Conservation (phyloP, 2,797 vertebrate genomes). For the Nyctibius grandis region DNA sequence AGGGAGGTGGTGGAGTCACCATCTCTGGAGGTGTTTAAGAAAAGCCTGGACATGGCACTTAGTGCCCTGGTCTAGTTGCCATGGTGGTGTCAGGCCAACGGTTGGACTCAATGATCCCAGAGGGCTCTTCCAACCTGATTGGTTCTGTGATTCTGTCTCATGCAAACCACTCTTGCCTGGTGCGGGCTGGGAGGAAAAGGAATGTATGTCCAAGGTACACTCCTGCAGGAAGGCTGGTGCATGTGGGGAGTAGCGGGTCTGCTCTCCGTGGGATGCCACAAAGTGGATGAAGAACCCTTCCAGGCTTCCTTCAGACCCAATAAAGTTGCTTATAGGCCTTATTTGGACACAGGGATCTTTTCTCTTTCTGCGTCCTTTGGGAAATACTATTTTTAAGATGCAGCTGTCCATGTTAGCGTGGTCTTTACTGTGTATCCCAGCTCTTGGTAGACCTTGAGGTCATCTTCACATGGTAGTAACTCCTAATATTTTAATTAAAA, state of each 20-base stretch:
- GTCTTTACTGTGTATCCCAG: not conserved
- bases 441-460: not conserved
- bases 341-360: not conserved
- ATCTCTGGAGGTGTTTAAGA: too few relatives aligned
- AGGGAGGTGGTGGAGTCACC: too few relatives aligned
- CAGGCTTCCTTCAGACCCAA: not conserved
- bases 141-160: too few relatives aligned
- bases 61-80: too few relatives aligned
- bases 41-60: too few relatives aligned
- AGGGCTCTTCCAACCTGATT: too few relatives aligned
- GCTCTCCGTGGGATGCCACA: not conserved
- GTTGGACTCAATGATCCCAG: too few relatives aligned
- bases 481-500: not conserved
- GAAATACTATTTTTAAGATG: not conserved
- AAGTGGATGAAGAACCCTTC: not conserved
- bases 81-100: too few relatives aligned
- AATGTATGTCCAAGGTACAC: accelerated
- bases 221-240: not conserved
- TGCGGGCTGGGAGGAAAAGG: not conserved
- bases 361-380: not conserved
- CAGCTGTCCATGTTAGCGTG: not conserved
- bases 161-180: not conserved
- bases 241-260: accelerated
- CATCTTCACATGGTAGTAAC: not conserved
- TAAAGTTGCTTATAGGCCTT: not conserved